These are phyloP conservation scores for Loripinus fragilis DNA, from an alignment of 2,888 invertebrate genomes.

Conservation along the genomic window DNA sequence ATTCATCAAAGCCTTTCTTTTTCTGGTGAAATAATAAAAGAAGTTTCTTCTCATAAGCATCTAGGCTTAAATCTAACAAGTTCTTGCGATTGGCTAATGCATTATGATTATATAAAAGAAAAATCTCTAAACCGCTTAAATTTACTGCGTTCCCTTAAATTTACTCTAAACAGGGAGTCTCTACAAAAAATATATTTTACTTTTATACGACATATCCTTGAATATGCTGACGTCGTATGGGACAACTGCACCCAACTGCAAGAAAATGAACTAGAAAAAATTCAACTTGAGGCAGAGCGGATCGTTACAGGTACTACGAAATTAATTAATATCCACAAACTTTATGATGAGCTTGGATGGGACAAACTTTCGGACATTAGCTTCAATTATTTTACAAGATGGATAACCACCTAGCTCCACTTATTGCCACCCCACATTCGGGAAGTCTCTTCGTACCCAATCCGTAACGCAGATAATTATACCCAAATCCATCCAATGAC, in stretches of 20 bases:
- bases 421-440: not conserved
- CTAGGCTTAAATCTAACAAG: too few relatives aligned
- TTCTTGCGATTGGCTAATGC: not conserved
- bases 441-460: not conserved
- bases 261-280: conserved; percentile 27
- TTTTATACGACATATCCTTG: conserved; percentile 29
- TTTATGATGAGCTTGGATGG: conserved; percentile 32
- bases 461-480: not conserved
- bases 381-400: conserved; percentile 26
- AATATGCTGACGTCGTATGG: conserved; percentile 37
- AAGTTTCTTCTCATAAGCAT: too few relatives aligned
- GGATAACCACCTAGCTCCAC: conserved; percentile 4
- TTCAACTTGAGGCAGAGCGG: conserved; percentile 27
- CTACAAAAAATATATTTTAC: conserved; percentile 28
- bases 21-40: too few relatives aligned
- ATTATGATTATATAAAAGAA: not conserved
- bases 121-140: not conserved
- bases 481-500: not conserved
- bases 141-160: conserved; percentile 36
- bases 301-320: conserved; percentile 34
- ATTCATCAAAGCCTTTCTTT: too few relatives aligned
- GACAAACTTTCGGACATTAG: conserved; percentile 27
- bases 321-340: conserved; percentile 24
- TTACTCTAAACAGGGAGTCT: conserved; percentile 11
- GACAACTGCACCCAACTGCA: conserved; percentile 24